These are phyloP conservation scores for Actenoides lindsayi DNA, from an alignment of 2,113 vertebrate genomes.

Conservation along the genomic window DNA sequence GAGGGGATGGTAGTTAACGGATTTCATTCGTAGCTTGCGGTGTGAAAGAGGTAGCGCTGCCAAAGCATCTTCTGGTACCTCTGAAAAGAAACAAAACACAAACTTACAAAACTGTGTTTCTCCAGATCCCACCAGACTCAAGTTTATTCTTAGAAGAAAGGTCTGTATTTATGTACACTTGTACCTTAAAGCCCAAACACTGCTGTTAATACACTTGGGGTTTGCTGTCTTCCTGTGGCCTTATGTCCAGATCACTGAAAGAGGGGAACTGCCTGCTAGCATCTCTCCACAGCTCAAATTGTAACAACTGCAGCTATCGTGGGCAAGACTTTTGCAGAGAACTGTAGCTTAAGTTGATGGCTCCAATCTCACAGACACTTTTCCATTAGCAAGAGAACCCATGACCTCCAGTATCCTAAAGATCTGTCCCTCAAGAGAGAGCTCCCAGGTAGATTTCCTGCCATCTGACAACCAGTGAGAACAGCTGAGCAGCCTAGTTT, in stretches of 20 bases:
- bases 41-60: neutral
- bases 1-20: constrained; percentile 39
- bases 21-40: constrained; percentile 42
- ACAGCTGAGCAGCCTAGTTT: neutral
- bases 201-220: neutral
- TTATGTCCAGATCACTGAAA: too few species aligned
- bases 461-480: neutral
- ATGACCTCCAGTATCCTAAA: neutral
- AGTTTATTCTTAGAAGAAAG: neutral
- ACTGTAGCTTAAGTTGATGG: neutral
- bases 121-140: neutral
- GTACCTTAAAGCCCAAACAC: neutral
- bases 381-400: neutral
- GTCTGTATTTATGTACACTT: neutral
- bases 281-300: neutral
- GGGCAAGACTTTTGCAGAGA: neutral
- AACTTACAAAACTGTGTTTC: neutral
- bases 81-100: constrained; percentile 66
- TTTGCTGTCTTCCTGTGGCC: neutral
- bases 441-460: neutral
- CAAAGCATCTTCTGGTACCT: constrained; percentile 35
- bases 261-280: neutral
- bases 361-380: neutral
- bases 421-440: neutral
- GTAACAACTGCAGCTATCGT: neutral